Evolutionary conservation across 2,888 invertebrate species (phyloP), one percentile per base, ranked within the genome.

Genomic region (Prosapia bicincta): DNA sequence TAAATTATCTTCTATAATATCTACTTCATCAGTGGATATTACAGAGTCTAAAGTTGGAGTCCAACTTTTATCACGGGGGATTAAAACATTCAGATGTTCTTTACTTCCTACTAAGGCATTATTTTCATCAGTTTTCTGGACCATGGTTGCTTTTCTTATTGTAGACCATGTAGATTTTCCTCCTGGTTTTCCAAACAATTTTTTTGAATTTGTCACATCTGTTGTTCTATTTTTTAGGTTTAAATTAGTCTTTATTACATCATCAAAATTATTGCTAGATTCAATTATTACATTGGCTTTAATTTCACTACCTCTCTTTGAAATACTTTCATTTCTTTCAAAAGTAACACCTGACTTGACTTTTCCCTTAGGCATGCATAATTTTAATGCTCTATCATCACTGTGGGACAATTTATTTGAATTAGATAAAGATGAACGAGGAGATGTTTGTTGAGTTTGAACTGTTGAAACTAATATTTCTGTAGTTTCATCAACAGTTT

Each of bases 281-380:
- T 69, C 38, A 32, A 30, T 69, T 13, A 10, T 65, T 28, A 70
- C 54, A 38, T 38, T 38, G 3, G 6, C 15, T 54, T 54, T 20
- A 54, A 20, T 20, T 20, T 54, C 54, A 20, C 54, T 69, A 69
- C 65, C 65, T 68, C 69, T 74, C 74, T 69, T 69, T 5, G 74
- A 74, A 26, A 74, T 54, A 1, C 43, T 0, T 86, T 87, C 15
- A 87, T 87, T 78, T 87, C 87, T 78, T 28, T 65, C 75, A 28
- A 23, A 20, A 1, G 71, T 6, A 20, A 66, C 38, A n/a, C 25
- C 32, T 6, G 69, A 43, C 5, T 32, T 23, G 54, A 26, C 15
- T 69, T 66, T 67, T 76, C 74, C 65, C 71, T 26, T 54, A 26
- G 74, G 1, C 69, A 26, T 2, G 26, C 23, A 28, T 66, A 32